Evolutionary conservation across 2,888 invertebrate genomes (phyloP).

Genomic region (Heteropelma amictum): DNA sequence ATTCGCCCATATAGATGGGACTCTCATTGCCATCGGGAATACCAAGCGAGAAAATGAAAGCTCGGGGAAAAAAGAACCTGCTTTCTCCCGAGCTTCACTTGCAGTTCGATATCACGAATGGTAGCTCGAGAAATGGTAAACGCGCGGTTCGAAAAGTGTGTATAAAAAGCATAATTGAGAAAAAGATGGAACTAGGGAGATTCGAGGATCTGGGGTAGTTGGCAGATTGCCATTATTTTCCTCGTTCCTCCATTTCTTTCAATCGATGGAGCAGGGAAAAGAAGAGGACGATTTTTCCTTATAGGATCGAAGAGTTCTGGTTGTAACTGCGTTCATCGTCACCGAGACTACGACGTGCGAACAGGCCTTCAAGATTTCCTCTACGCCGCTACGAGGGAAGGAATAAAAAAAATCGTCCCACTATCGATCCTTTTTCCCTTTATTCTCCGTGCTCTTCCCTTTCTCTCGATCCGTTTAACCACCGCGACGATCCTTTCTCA

Average conservation of each 20-base stretch:
- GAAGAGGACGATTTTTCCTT: constrained; percentile 31
- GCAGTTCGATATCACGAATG: too few species aligned
- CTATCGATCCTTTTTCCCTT: not conserved
- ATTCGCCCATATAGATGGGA: too few species aligned
- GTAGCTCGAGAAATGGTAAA: constrained; percentile 13
- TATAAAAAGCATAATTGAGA: constrained; percentile 23
- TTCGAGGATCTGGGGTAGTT: constrained; percentile 36
- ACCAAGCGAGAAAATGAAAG: too few species aligned
- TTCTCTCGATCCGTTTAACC: constrained; percentile 12
- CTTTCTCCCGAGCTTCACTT: too few species aligned
- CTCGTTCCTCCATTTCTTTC: too few species aligned
- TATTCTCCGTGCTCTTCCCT: not conserved
- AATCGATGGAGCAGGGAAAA: constrained; percentile 28
- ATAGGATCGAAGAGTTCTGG: constrained; percentile 2
- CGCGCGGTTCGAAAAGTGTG: constrained; percentile 7
- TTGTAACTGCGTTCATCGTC: constrained; percentile 45
- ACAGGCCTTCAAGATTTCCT: constrained; percentile 13
- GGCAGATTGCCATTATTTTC: constrained; percentile 61
- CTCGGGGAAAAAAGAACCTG: too few species aligned
- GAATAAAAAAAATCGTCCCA: too few species aligned
- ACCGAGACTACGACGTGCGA: constrained; percentile 33
- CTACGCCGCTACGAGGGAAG: not conserved
- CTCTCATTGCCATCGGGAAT: too few species aligned
- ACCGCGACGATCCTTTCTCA: constrained; percentile 15
- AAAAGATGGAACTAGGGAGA: constrained; percentile 2